Conservation (phyloP, 2,797 vertebrate species). For the Momotus momota region DNA sequence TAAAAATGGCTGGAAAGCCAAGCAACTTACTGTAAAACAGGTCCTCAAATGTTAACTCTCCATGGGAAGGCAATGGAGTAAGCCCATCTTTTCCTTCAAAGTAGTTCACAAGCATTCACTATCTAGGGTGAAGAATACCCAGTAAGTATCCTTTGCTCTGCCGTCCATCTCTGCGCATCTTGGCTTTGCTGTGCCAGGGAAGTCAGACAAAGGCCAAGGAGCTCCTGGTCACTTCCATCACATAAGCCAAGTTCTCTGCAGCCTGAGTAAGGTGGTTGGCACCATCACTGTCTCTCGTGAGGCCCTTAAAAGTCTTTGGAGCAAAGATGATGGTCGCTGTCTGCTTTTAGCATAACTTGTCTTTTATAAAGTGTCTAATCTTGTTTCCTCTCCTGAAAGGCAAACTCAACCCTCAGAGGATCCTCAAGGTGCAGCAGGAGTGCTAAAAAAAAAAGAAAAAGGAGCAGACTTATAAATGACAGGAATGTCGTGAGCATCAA, state of each 20-base stretch:
- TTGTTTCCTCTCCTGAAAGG: conserved; percentile 33
- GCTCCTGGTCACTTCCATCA: background rate
- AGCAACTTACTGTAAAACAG: background rate
- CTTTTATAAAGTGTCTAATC: conserved; percentile 15
- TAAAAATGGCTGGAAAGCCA: background rate
- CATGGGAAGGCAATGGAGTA: background rate
- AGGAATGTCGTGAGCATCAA: background rate
- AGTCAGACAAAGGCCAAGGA: background rate
- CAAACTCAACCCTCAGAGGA: background rate
- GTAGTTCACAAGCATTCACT: fast-evolving
- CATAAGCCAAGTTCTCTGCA: background rate
- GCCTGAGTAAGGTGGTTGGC: background rate
- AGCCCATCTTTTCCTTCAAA: background rate
- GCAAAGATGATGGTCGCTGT: background rate
- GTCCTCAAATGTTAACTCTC: background rate
- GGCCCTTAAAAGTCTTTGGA: background rate
- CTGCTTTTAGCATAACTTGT: fast-evolving
- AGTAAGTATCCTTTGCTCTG: background rate
- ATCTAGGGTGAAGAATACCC: background rate
- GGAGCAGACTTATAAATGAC: background rate
- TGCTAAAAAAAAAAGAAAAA: background rate
- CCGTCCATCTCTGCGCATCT: background rate
- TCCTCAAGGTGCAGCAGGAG: background rate
- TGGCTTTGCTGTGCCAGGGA: background rate
- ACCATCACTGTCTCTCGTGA: fast-evolving